Base-by-base conservation (phyloP, 2,888 invertebrate species). In the Tetheella fluctuosa region DNA sequence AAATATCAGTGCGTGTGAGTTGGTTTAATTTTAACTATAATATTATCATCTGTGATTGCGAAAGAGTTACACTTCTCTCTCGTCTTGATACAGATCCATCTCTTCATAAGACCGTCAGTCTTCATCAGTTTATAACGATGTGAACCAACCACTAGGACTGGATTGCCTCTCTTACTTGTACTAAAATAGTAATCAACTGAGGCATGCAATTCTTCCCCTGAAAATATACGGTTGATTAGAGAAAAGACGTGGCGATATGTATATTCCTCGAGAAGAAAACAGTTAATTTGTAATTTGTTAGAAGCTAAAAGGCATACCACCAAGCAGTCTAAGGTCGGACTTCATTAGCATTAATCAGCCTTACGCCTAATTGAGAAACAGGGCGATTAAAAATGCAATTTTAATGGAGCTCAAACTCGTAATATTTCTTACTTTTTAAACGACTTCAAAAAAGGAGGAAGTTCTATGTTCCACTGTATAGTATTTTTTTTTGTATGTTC, bases 51-150 rank as follows among this genome's bases (percentile, higher is more conserved):
- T 0, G 84, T 84, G 34, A 84, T 67, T 3, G 80, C 70, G 57
- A 80, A 81, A 10, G 84, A 79, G 23, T 72, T 83, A 58, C 85
- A 85, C 23, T 68, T 69, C 39, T 72, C 67, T 23, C 73, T 69
- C 1, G 81, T 79, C 65, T 79, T 80, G 64, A 80, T 84, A 57
- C 85, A 85, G 13, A 78, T 68, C 85, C 85, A 86, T 15, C 82
- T 60, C 48, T 72, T 69, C n/a, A 60, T 68, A 6, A 39, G 58
- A 1, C 74, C 78, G 3, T 60, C 68, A 10, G 63, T 62, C 63
- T 69, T 79, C 73, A 76, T 76, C n/a, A 80, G 61, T 60, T 82
- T 83, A 53, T 72, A 84, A 8, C 82, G 70, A 28, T 81, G 59
- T 0, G 69, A 71, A 6, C 75, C 77, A 12, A 83, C 60, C 6